These are phyloP conservation scores for Ceyx cyanopectus DNA, from an alignment of 2,113 vertebrate genomes.

Conservation along the genomic window DNA sequence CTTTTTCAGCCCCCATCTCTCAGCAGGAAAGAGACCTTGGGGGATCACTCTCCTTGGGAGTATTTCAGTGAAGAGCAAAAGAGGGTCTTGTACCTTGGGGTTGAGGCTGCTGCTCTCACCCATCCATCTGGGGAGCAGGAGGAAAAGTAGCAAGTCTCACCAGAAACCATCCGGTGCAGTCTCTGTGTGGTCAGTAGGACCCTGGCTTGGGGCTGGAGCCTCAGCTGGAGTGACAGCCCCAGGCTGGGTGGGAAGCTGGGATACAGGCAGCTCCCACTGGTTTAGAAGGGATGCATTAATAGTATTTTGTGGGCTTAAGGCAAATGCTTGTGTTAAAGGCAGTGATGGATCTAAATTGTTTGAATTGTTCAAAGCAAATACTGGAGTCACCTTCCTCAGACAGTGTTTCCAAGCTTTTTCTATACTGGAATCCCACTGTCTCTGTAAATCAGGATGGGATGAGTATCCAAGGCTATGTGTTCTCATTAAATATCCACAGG, in stretches of 20 bases:
- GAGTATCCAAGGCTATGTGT: neutral
- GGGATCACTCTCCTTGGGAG: neutral
- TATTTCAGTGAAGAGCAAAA: neutral
- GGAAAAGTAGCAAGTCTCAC: neutral
- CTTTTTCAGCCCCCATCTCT: neutral
- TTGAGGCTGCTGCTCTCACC: neutral
- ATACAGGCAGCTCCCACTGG: neutral
- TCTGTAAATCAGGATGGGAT: neutral
- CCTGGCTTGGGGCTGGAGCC: constrained; percentile 1
- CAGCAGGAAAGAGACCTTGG: neutral
- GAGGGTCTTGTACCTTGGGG: neutral
- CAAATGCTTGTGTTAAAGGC: neutral
- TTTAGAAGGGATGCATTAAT: neutral
- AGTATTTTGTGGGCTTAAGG: neutral
- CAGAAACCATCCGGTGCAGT: constrained; percentile 4
- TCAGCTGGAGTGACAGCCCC: neutral
- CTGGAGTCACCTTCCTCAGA: neutral
- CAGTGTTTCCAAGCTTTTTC: neutral
- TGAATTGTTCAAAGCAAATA: neutral
- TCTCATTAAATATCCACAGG: neutral
- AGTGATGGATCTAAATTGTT: neutral
- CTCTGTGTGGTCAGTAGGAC: neutral
- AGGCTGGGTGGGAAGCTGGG: neutral
- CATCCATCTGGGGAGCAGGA: neutral
- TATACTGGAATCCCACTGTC: neutral